These are phyloP conservation scores for Aplochiton taeniatus DNA, from an alignment of 2,797 vertebrate species.

Conservation along the genomic window DNA sequence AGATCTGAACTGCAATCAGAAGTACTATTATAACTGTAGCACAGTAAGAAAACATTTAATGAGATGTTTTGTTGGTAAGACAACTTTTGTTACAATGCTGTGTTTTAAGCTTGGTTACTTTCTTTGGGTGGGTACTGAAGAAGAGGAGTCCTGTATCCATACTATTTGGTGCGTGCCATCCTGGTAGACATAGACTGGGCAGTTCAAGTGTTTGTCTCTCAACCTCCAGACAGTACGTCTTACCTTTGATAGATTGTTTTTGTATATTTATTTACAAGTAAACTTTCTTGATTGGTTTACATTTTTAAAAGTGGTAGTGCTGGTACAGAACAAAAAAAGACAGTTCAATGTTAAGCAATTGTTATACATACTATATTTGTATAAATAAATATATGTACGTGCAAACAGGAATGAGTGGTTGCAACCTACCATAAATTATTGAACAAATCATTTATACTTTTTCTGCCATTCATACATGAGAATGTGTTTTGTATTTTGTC, in stretches of 20 bases:
- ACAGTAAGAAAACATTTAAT: conserved; percentile 25
- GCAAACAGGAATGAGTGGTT: conserved; percentile 69
- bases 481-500: too few relatives aligned
- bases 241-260: conserved; percentile 52
- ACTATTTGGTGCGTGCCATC: conserved; percentile 28
- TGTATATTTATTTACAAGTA: conserved; percentile 65
- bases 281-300: conserved; percentile 73
- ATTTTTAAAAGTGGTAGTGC: conserved; percentile 73
- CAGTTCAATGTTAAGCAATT: conserved; percentile 82
- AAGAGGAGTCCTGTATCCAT: conserved; percentile 12
- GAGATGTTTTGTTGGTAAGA: conserved; percentile 30
- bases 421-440: conserved; percentile 11
- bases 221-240: conserved; percentile 36
- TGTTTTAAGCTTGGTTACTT: conserved; percentile 24
- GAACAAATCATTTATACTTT: conserved; percentile 7
- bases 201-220: conserved; percentile 31
- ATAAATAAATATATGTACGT: conserved; percentile 83
- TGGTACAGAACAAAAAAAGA: conserved; percentile 54
- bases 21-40: conserved; percentile 24
- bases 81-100: conserved; percentile 18
- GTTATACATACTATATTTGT: conserved; percentile 88
- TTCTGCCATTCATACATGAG: not conserved
- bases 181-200: conserved; percentile 18
- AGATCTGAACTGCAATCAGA: conserved; percentile 25
- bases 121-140: conserved; percentile 24